Conservation (phyloP, 2,113 vertebrate species). For the Hippoglossus stenolepis region DNA sequence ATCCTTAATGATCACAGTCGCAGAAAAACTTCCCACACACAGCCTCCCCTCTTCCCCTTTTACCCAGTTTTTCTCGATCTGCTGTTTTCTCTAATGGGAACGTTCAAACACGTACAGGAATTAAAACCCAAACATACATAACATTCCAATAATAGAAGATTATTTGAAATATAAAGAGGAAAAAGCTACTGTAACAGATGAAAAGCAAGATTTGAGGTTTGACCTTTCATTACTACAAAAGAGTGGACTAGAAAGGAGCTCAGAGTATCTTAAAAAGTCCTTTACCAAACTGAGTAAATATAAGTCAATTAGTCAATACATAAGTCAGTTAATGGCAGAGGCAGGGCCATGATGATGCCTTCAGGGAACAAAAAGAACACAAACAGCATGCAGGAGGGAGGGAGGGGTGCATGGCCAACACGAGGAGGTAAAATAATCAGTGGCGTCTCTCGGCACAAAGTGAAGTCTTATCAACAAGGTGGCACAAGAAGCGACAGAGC, state of each 20-base stretch:
- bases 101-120: conserved; percentile 14
- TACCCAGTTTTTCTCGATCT: conserved; percentile 21
- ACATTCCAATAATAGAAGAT: conserved; percentile 20
- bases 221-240: conserved; percentile 62
- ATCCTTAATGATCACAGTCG: conserved; percentile 32
- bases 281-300: conserved; percentile 35
- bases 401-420: background rate
- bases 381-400: conserved; percentile 22
- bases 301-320: conserved; percentile 40
- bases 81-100: conserved; percentile 48
- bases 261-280: background rate
- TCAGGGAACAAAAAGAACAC: conserved; percentile 24
- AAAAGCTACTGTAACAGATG: conserved; percentile 49
- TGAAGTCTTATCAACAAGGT: conserved; percentile 77
- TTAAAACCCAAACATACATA: background rate
- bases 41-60: conserved; percentile 12
- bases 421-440: conserved; percentile 66
- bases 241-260: conserved; percentile 30
- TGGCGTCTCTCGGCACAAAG: conserved; percentile 62
- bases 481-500: conserved; percentile 65
- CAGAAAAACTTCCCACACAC: conserved; percentile 47
- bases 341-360: conserved; percentile 49
- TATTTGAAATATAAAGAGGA: conserved; percentile 42
- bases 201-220: conserved; percentile 35
- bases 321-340: conserved; percentile 44